These are phyloP conservation scores for Tyrannus savana DNA, from an alignment of 2,113 vertebrate genomes.

Conservation along the genomic window DNA sequence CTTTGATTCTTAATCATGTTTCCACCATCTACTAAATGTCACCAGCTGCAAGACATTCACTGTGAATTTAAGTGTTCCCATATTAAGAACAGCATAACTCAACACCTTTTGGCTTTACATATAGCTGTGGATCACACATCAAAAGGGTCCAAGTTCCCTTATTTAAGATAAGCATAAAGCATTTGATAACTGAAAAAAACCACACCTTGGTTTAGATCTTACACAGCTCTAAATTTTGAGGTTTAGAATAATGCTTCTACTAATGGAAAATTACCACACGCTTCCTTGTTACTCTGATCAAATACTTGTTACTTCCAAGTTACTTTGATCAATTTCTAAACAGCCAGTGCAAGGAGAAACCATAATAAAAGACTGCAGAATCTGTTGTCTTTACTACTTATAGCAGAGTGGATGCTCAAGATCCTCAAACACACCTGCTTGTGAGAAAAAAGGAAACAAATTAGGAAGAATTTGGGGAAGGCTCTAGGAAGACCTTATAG, in stretches of 20 bases:
- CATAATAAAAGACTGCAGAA: not conserved
- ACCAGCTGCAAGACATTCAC: not conserved
- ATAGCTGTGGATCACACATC: accelerated
- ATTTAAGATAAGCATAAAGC: not conserved
- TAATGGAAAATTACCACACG: not conserved
- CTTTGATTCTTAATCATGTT: not conserved
- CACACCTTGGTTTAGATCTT: not conserved
- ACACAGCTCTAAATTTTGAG: not conserved
- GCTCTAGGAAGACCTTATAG: no score
- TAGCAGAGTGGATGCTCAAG: not conserved
- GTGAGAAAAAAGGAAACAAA: not conserved
- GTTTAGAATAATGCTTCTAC: not conserved
- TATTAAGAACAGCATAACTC: not conserved
- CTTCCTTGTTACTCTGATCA: not conserved
- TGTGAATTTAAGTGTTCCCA: not conserved
- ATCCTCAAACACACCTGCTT: not conserved
- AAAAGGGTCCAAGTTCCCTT: not conserved
- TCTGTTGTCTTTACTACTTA: not conserved
- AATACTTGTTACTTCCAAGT: no score
- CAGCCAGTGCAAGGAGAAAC: not conserved
- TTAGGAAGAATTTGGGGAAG: not conserved
- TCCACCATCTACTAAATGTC: not conserved
- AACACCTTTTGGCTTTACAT: not conserved
- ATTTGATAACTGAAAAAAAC: not conserved
- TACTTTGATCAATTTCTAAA: not conserved